Base-by-base conservation (phyloP, 2,888 invertebrate species). In the Mongoloraphidia duomilia region DNA sequence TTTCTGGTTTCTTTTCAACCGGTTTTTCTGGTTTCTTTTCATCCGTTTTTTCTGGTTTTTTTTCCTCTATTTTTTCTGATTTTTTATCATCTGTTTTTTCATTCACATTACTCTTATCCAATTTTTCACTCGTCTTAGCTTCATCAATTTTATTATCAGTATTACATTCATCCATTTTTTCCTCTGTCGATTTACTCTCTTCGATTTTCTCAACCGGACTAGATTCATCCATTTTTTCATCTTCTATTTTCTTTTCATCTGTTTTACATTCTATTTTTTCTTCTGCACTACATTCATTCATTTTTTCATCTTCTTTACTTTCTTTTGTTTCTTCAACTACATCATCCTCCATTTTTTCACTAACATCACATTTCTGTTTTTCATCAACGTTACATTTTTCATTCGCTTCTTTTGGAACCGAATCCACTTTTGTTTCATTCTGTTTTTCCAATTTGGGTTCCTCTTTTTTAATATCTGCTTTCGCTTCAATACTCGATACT, bases 271-370 rank as follows among this genome's bases (percentile, higher is more conserved):
- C 39, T 8, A 39, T 9, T 11, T 39, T 39, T 39, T 39, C 14
- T 10, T 12, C 40, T 26, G 26, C 26, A 26, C 26, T 26, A 26
- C 26, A 26, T 6, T 26, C 26, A 26, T 26, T 6, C 26, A 26
- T 26, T 26, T 26, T 26, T 26, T 26, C 26, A 26, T 6, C 26
- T 26, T 10, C 40, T 39, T 14, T 14, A 14, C 14, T 14, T 10
- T 39, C 14, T 14, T 39, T 14, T 39, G 68, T 66, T 56, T 69
- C 63, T 54, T 71, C 71, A 49, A 69, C 72, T n/a, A 66, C 63
- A 47, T 69, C 72, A 8, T 70, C 67, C 47, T 73, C 67, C 39
- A 76, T 68, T 53, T 73, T 69, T 66, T 77, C 42, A 40, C 55
- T 57, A 34, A 45, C 41, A 26, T 9, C 44, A 33, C 33, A 37